phyloP scores from a whole-genome alignment of 1,140 invertebrate species.

The Trypoxylus dichotomus region DNA sequence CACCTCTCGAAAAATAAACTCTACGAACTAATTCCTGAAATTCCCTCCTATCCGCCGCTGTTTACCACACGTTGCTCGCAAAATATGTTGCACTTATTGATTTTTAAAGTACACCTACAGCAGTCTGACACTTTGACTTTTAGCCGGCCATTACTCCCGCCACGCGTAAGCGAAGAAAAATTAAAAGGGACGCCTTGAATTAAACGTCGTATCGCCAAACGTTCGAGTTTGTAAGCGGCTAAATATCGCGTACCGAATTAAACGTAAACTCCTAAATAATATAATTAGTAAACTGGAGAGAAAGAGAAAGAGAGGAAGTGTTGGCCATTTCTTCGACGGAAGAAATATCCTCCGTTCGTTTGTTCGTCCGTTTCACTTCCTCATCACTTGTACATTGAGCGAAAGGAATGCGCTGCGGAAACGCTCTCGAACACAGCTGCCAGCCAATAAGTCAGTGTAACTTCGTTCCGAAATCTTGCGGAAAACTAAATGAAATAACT shows the following conservation, averaged over 20 bases:
- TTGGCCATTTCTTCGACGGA: background rate
- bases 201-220: background rate
- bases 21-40: background rate
- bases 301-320: background rate
- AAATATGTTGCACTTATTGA: background rate
- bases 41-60: background rate
- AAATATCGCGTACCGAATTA: background rate
- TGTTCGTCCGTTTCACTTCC: background rate
- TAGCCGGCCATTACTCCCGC: background rate
- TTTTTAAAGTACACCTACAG: background rate
- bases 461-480: constrained; percentile 16
- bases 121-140: background rate
- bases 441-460: constrained; percentile 26
- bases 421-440: constrained; percentile 25
- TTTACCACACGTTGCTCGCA: background rate
- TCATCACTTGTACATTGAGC: constrained; percentile 15
- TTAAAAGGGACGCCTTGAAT: background rate
- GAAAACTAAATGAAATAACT: constrained; percentile 23
- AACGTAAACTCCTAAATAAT: background rate
- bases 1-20: background rate
- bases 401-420: background rate
- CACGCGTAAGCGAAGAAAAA: background rate
- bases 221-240: too few species aligned
- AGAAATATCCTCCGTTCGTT: background rate
- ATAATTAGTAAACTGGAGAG: background rate